Evolutionary conservation across 2,113 vertebrate genomes (phyloP), one percentile per base, ranked within the genome.

Genomic region (Emydura subglobosa): DNA sequence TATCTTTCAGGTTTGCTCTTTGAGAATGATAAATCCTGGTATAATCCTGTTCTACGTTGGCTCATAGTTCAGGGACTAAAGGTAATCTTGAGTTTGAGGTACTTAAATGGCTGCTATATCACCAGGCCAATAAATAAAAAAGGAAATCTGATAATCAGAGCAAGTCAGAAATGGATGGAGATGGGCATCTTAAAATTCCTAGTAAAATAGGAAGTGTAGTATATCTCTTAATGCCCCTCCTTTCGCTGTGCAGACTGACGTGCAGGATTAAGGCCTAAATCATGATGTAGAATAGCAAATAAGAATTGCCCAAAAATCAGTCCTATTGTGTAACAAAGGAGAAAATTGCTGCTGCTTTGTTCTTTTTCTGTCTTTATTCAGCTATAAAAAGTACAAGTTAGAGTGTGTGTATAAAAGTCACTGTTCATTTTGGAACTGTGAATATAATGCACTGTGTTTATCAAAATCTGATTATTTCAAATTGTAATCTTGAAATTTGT

Each of bases 161-260:
- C 25, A 92, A 96, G 3, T 85, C 55, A 16, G 89, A 96, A 92
- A 86, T 53, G 86, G 72, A 83, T 91, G 91, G 87, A 92, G 93
- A 79, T 87, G 1, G 55, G 24, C 47, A 82, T 88, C 55, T 89
- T 88, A 82, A 90, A n/a, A 10, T 82, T 86, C 57, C 88, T 25
- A 55, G 78, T 49, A 19, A 68, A 68, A 68, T 19, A 68, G 61
- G 61, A 61, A 61, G 29, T 31, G 29, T 29, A 61, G 9, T n/a
- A 29, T 31, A n/a, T 8, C 51, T 53, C 3, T 53, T 53, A 53
- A 53, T 53, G 51, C 51, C 16, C 51, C 14, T 53, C 51, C 16
- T 13, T 6, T 5, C 8, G 59, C 16, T n/a, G 17, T 7, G 4
- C 31, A n/a, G 34, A 34, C 7, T 9, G 61, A 34, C 16, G 17